These are phyloP conservation scores for Anabacerthia variegaticeps DNA, from an alignment of 2,797 vertebrate species.

Conservation along the genomic window DNA sequence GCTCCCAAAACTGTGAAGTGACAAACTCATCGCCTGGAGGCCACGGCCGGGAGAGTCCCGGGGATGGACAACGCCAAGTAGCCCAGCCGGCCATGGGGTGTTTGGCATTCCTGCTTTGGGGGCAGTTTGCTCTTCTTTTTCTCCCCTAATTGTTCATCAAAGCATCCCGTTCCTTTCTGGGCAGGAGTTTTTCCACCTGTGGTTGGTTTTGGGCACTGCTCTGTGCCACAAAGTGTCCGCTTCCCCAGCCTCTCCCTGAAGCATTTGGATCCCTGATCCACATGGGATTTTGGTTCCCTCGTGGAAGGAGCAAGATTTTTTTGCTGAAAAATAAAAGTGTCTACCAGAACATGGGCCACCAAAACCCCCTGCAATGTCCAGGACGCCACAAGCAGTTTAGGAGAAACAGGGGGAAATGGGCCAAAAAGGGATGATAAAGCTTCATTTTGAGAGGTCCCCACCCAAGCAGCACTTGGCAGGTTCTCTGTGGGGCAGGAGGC, in stretches of 20 bases:
- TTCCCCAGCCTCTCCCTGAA: not conserved
- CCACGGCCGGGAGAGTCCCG: not conserved
- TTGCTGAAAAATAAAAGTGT: not conserved
- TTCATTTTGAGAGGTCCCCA: not conserved
- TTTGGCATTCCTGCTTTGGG: not conserved
- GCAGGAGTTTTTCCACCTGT: not conserved
- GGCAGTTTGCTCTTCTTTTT: not conserved
- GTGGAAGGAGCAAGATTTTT: not conserved
- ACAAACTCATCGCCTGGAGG: not conserved
- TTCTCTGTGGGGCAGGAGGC: not conserved
- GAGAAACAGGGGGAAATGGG: not conserved
- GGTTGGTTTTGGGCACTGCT: not conserved
- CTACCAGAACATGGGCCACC: accelerated
- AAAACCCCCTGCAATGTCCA: not conserved
- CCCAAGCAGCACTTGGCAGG: not conserved
- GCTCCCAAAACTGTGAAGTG: conserved; percentile 31
- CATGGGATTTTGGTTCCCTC: not conserved
- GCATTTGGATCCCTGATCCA: not conserved
- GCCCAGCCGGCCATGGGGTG: not conserved
- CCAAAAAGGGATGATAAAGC: not conserved
- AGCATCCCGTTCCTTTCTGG: not conserved
- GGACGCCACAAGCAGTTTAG: not conserved
- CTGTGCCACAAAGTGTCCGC: not conserved
- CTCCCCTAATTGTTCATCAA: not conserved
- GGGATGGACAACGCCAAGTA: not conserved